phyloP scores from a whole-genome alignment of 2,113 vertebrate species.

The Podilymbus podiceps region DNA sequence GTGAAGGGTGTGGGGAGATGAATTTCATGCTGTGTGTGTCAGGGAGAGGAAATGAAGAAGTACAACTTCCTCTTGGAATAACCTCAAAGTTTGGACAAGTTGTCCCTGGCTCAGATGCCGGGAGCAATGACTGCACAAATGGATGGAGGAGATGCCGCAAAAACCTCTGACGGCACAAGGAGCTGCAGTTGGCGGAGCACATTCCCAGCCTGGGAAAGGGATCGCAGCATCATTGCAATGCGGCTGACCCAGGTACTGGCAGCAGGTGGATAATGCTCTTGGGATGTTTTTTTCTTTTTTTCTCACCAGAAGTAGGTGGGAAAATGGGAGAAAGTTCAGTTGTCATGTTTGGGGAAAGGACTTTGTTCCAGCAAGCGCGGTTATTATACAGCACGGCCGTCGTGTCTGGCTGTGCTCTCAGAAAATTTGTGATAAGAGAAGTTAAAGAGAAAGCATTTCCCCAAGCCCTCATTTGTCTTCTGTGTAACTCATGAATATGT shows the following conservation, averaged over 20 bases:
- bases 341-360: neutral
- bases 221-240: accelerated
- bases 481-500: neutral
- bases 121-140: neutral
- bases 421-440: neutral
- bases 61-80: neutral
- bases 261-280: neutral
- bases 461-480: neutral
- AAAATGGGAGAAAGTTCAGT: neutral
- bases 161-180: neutral
- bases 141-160: neutral
- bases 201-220: neutral
- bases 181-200: accelerated
- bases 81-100: accelerated
- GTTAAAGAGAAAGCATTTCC: neutral
- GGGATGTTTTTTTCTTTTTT: neutral
- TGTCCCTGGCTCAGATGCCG: neutral
- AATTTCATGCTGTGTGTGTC: neutral
- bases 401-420: neutral
- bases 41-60: neutral
- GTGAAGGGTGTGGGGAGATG: neutral
- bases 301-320: neutral
- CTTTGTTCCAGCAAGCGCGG: neutral
- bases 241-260: neutral
- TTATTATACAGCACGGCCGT: accelerated